These are phyloP conservation scores for Acrocephalus scirpaceus DNA, from an alignment of 2,797 vertebrate species.

Conservation along the genomic window DNA sequence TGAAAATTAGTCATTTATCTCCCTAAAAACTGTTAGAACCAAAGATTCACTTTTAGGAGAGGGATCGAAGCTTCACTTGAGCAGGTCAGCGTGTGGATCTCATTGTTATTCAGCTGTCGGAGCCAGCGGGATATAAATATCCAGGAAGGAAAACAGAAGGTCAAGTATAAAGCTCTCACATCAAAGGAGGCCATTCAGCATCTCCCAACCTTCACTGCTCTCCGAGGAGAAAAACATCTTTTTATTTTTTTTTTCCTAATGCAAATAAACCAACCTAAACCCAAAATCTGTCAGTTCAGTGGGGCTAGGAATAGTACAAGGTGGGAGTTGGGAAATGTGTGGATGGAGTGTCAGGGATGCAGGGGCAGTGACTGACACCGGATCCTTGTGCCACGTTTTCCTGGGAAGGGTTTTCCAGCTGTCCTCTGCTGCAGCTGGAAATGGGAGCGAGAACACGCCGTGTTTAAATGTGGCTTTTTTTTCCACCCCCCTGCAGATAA, in stretches of 20 bases:
- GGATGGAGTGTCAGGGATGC: neutral
- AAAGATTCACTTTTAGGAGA: neutral
- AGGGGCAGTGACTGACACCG: neutral
- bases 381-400: neutral
- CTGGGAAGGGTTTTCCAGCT: neutral
- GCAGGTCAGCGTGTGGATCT: neutral
- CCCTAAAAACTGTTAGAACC: neutral
- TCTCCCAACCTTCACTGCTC: neutral
- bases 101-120: neutral
- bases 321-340: neutral
- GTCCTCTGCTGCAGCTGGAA: neutral
- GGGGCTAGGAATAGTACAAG: neutral
- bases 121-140: neutral
- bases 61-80: neutral
- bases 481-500: neutral
- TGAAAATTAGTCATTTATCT: neutral
- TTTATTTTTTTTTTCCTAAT: neutral
- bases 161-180: neutral
- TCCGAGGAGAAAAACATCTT: neutral
- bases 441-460: neutral
- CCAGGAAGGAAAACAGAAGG: constrained; percentile 11
- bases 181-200: neutral
- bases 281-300: neutral
- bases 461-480: neutral
- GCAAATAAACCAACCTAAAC: neutral